A percentile compares a stretch with the other conserved stretches of the same genome.
Conservation (phyloP, 2,113 vertebrate species). For the Petrocephalus microphthalmus region DNA sequence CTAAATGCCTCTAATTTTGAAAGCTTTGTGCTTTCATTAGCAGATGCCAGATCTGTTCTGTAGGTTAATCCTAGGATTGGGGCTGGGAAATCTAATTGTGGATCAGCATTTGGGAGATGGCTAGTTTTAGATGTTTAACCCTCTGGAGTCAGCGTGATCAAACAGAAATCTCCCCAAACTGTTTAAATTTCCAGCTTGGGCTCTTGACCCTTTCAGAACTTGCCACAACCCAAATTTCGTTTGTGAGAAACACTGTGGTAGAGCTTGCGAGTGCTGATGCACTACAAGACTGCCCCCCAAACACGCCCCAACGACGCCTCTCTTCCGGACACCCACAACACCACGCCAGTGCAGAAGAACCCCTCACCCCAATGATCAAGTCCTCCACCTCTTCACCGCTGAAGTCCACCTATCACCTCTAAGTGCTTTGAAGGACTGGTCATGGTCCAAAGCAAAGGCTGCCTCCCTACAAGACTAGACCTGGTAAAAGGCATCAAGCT, state of each 20-base stretch:
- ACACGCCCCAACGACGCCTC: neutral
- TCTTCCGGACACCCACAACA: neutral
- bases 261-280: neutral
- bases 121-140: no score
- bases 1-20: no score
- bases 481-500: neutral
- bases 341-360: neutral
- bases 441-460: neutral
- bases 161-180: no score
- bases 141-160: no score
- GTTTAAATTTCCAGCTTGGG: neutral
- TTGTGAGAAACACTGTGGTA: neutral
- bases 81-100: neutral
- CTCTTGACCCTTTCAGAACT: neutral
- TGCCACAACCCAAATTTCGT: neutral
- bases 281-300: neutral
- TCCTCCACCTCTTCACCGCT: neutral
- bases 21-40: no score
- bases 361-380: neutral
- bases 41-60: neutral
- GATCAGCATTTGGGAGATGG: neutral
- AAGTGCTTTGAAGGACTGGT: neutral
- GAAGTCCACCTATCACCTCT: neutral
- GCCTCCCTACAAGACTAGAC: neutral
- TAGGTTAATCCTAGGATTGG: neutral